Base-by-base conservation (phyloP, 2,888 invertebrate species). In the Cotesia congregata region DNA sequence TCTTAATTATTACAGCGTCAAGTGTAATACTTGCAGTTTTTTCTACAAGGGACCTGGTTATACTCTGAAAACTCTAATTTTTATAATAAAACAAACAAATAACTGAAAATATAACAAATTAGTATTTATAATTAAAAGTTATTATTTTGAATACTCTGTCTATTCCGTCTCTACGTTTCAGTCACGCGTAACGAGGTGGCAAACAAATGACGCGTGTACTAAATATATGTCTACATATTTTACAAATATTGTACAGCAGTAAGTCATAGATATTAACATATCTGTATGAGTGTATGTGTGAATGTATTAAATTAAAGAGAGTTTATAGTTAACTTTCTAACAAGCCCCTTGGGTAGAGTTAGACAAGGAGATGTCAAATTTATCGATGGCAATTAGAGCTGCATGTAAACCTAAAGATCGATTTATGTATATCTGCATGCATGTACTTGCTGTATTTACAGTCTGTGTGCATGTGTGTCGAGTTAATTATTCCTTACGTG, bases 341-440 rank as follows among this genome's bases (percentile, higher is more conserved):
- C 79, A 64, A 75, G 69, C 69, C 75, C 68, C 69, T 30, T 40
- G 75, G 69, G 69, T 50, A 50, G 12, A 50, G 50, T 50, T 6
- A 50, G 17, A 62, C 41, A 62, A 62, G 64, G 62, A 69, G 76
- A 79, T 82, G 80, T 82, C 82, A 82, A 82, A 82, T 80, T 83
- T 81, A 82, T 82, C 81, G 80, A 77, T 74, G 78, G 77, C 80
- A 83, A 83, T 82, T 82, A 79, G 80, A 72, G 64, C 67, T 59
- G 60, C 69, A 65, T 72, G 69, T 72, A 72, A 78, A 76, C 77
- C 78, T 80, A 81, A 83, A 81, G 79, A 70, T 67, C 79, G 74
- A 67, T 78, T 69, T 81, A 82, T 81, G 81, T 84, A 84, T 78
- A 78, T 70, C 64, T 75, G 64, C 69, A 62, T 64, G 5, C 17